Base-by-base conservation (phyloP, 1,140 invertebrate species). In the Drosophila dunni region DNA sequence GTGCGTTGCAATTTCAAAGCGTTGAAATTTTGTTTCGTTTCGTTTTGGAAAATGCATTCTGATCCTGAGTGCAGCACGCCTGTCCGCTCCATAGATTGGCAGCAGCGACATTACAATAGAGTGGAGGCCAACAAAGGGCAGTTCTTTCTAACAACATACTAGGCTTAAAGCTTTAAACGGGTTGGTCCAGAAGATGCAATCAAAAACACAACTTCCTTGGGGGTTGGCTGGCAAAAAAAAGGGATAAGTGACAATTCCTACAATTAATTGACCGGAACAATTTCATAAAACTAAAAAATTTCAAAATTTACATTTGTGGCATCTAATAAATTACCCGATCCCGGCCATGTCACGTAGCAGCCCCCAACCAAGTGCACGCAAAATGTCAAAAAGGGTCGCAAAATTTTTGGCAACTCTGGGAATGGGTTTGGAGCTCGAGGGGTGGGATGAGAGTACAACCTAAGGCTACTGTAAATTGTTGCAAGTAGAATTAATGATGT, bases 231-330 rank as follows among this genome's bases (percentile, higher is more conserved):
- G 54, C 54, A 53, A 65, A 54, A 44, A 56, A 58, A 50, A 51
- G n/a, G 64, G 54, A n/a, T 42, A 64, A 63, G 53, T 54, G 50
- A 72, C 68, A 75, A 86, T 86, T 90, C 68, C 67, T 65, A 60
- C 77, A 86, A 68, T 90, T 90, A 90, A 90, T 90, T 90, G 88
- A 90, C 75, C 88, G 78, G 79, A 90, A 90, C 83, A 75, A 90
- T 90, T 91, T 86, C 82, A 88, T 90, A 90, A 90, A 90, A 90
- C 76, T 79, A 69, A 85, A 75, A 80, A 88, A 79, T 78, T 56
- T 29, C 44, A 53, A 77, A 56, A 73, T 67, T 44, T 63, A 48
- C 65, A 76, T 61, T 86, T 57, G 53, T 42, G 61, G 63, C 70
- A 63, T 46, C 54, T 67, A 70, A 85, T 90, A 90, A 90, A 90